Conservation (phyloP, 2,888 invertebrate species). For the Melieria omissa region DNA sequence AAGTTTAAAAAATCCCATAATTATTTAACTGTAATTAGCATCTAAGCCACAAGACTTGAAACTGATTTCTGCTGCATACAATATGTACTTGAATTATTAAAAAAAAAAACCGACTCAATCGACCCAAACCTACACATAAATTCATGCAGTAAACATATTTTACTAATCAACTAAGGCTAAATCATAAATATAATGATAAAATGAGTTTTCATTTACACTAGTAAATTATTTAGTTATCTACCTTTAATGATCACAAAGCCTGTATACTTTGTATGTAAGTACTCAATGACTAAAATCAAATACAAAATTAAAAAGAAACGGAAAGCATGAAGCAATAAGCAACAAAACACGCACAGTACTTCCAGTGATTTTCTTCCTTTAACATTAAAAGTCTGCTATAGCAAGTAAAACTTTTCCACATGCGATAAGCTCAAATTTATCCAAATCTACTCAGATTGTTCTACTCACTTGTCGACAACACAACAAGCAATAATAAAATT, state of each 20-base stretch:
- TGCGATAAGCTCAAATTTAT: too few species aligned
- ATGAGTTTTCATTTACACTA: constrained; percentile 6
- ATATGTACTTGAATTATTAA: constrained; percentile 7
- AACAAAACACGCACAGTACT: constrained; percentile 60
- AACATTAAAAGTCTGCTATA: too few species aligned
- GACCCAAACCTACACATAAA: background rate
- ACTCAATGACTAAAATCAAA: background rate
- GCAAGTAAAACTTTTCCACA: too few species aligned
- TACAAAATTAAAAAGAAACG: background rate
- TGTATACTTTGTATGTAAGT: background rate
- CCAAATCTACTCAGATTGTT: too few species aligned
- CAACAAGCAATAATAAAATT: too few species aligned
- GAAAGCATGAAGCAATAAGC: constrained; percentile 30
- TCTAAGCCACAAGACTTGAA: constrained; percentile 30
- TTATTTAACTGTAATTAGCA: too few species aligned
- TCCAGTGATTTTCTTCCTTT: constrained; percentile 54
- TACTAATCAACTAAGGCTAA: constrained; percentile 28
- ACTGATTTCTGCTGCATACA: background rate
- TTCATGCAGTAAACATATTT: constrained; percentile 51
- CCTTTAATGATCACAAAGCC: constrained; percentile 2
- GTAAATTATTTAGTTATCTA: constrained; percentile 18
- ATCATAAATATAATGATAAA: background rate
- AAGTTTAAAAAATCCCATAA: too few species aligned
- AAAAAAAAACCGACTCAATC: constrained; percentile 24
- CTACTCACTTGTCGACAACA: too few species aligned